Base-by-base conservation (phyloP, 2,888 invertebrate genomes). In the Erebia epiphron region DNA sequence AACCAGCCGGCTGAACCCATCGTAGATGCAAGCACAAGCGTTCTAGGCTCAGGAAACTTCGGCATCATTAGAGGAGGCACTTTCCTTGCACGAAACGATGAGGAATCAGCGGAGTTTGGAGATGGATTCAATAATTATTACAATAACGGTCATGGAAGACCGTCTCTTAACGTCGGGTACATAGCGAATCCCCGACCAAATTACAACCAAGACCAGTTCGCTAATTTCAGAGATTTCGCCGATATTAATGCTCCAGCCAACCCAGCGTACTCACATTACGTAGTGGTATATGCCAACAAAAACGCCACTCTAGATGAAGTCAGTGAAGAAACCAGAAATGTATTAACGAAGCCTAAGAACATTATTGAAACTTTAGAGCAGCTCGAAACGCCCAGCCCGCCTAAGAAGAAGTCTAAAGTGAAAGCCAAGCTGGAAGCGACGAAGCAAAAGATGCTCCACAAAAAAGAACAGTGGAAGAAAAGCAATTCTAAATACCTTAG, bases 221-320 rank as follows among this genome's bases (percentile, higher is more conserved):
- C 97, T 5, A 97, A 98, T 83, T 98, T 98, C 90, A 95, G 97
- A 79, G 98, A 98, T 84, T 98, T 98, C 81, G 98, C 98, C 0
- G 98, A 98, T 79, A 98, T 98, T 68, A 98, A 97, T 74, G 75
- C 80, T 3, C 97, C 97, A 0, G 95, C 96, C 0, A 97, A 97
- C 81, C 89, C 93, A 1, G 97, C 97, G 8, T 98, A 96, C 85
- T 97, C 97, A 0, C 96, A 97, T 78, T 96, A 95, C 74, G 97
- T 97, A 46, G 96, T 97, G 0, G 97, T 97, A 0, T 97, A 97
- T 82, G 97, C 96, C 0, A 97, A 97, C 77, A 96, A 96, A 84
- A 97, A 97, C 79, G 95, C 95, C 9, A 96, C 96, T 3, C 89
- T 93, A 75, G 94, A 94, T 77, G 93, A 95, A 76, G 86, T 93